Conservation (phyloP, 2,113 vertebrate species). For the Sturnira hondurensis region DNA sequence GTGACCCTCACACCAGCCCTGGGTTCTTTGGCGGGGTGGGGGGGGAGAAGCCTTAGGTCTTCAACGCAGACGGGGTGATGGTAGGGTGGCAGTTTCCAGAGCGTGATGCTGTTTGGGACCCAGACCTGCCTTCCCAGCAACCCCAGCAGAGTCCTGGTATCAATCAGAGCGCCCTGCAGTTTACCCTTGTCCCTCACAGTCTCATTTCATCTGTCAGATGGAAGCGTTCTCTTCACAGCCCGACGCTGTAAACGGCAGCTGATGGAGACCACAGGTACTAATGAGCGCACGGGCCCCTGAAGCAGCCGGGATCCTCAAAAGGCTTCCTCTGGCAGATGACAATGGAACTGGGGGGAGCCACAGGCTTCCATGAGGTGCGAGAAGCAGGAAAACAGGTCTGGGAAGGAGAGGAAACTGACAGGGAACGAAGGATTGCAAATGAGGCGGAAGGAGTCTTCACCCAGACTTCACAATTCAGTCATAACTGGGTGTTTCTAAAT, state of each 20-base stretch:
- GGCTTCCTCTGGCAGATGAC: background rate
- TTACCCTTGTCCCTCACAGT: background rate
- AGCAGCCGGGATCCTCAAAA: background rate
- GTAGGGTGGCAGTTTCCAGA: background rate
- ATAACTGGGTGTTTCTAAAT: background rate
- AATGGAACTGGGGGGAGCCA: background rate
- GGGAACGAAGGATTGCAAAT: fast-evolving
- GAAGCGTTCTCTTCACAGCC: background rate
- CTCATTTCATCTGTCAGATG: background rate
- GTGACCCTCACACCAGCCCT: background rate
- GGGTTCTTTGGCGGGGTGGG: background rate
- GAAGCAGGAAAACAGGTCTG: background rate
- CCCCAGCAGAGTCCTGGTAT: fast-evolving
- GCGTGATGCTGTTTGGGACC: background rate
- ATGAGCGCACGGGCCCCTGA: background rate
- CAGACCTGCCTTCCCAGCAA: background rate
- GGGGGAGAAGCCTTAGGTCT: background rate
- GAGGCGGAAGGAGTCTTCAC: background rate
- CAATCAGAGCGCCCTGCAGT: fast-evolving
- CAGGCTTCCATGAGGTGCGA: background rate
- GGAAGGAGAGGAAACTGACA: background rate
- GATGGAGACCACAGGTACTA: background rate
- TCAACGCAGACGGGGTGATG: fast-evolving
- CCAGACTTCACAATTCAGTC: background rate
- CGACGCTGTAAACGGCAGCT: background rate